These are phyloP conservation scores for Stictonetta naevosa DNA, from an alignment of 2,113 vertebrate genomes.

Conservation along the genomic window DNA sequence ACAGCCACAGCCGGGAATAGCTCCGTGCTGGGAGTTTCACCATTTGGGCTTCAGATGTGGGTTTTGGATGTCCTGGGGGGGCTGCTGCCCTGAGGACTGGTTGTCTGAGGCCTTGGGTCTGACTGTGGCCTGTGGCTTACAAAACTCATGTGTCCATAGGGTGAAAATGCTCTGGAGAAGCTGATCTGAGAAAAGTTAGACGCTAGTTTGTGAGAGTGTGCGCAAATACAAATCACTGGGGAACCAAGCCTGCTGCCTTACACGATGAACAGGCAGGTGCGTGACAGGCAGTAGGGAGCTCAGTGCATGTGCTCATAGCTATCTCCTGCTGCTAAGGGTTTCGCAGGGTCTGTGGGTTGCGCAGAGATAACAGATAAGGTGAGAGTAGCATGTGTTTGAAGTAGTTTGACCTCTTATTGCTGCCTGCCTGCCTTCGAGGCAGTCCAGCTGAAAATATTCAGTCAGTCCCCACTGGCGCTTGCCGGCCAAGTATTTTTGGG, in stretches of 20 bases:
- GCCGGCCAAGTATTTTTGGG: not conserved
- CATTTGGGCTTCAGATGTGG: not conserved
- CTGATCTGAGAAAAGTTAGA: not conserved
- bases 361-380: not conserved
- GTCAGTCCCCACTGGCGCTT: not conserved
- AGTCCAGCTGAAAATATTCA: not conserved
- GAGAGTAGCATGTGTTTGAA: not conserved
- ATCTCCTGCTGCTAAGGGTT: not conserved
- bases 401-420: not conserved
- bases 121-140: not conserved
- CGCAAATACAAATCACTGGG: not conserved
- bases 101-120: not conserved
- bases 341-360: not conserved
- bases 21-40: not conserved
- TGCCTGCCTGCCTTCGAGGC: not conserved
- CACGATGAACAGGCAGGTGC: not conserved
- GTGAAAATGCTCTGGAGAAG: not conserved
- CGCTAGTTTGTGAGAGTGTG: fast-evolving
- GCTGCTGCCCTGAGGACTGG: not conserved
- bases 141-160: not conserved
- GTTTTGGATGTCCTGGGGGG: not conserved
- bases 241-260: not conserved
- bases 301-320: not conserved
- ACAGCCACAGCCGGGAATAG: not conserved
- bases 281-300: not conserved